Evolutionary conservation across 2,888 invertebrate species (phyloP).

Genomic region (Sarcophaga subvicina): DNA sequence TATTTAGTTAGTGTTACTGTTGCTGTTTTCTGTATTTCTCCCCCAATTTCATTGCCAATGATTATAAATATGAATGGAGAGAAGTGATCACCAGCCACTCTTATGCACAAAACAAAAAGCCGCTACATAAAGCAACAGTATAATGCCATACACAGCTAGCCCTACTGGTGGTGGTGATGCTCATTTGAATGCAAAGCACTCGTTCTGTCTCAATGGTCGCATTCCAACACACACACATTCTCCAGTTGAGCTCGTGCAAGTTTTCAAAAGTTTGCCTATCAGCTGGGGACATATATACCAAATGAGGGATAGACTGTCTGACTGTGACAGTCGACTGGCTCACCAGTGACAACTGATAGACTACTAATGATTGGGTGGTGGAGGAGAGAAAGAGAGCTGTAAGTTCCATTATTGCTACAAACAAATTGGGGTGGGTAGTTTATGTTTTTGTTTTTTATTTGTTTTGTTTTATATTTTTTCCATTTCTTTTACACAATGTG

Average conservation of each 20-base stretch:
- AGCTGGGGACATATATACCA: not conserved
- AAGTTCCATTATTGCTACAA: conserved; percentile 51
- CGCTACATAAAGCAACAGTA: not conserved
- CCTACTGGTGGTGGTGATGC: not conserved
- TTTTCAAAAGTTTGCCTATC: conserved; percentile 10
- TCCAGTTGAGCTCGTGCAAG: conserved; percentile 35
- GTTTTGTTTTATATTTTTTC: not conserved
- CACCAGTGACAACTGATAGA: conserved; percentile 5
- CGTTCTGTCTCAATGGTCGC: conserved; percentile 61
- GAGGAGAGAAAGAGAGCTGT: conserved; percentile 17
- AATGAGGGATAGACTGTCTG: conserved; percentile 12
- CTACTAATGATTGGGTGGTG: conserved; percentile 4
- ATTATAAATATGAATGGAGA: conserved; percentile 40
- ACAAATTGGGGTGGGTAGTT: conserved; percentile 55
- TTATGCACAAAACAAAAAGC: not conserved
- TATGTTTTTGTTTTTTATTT: conserved; percentile 5
- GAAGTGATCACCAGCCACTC: conserved; percentile 2
- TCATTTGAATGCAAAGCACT: conserved; percentile 56
- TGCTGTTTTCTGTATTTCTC: conserved; percentile 51
- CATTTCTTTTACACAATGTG: not conserved
- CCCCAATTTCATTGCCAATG: conserved; percentile 62
- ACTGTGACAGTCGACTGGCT: not conserved
- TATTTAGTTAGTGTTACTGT: conserved; percentile 51
- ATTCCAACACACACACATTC: conserved; percentile 55
- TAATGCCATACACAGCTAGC: not conserved